Percentiles rank a stretch among this genome's conserved stretches.
Evolutionary conservation across 1,140 invertebrate genomes (phyloP).

Genomic region (Lordiphosa stackelbergi): DNA sequence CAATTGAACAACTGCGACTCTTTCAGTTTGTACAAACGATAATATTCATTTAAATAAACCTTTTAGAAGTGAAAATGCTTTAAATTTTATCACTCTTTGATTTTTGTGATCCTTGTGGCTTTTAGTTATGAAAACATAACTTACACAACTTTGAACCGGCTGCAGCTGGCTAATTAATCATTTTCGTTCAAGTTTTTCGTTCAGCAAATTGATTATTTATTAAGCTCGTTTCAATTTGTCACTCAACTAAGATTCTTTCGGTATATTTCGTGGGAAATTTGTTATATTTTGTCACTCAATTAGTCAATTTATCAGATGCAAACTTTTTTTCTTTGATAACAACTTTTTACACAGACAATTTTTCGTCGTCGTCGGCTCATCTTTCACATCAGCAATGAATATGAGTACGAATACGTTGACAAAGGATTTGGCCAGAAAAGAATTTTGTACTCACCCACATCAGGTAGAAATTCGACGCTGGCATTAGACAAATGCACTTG

Average conservation of each 20-base stretch:
- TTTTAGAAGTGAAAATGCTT: too few species aligned
- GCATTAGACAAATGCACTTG: constrained; percentile 62
- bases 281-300: constrained; percentile 31
- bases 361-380: constrained; percentile 27
- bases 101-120: too few species aligned
- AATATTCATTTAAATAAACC: too few species aligned
- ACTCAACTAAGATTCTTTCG: not conserved
- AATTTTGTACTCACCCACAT: constrained; percentile 62
- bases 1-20: too few species aligned
- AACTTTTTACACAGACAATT: constrained; percentile 29
- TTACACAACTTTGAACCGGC: too few species aligned
- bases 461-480: constrained; percentile 65
- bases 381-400: not conserved
- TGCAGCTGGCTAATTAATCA: too few species aligned
- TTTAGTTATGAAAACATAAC: too few species aligned
- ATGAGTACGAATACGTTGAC: not conserved
- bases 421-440: not conserved
- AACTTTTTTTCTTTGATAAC: constrained; percentile 4
- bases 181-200: too few species aligned
- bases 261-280: constrained; percentile 17
- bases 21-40: too few species aligned
- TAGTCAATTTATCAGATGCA: constrained; percentile 34
- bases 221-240: too few species aligned
- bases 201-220: too few species aligned
- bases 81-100: too few species aligned